These are phyloP conservation scores for Tauraco hartlaubi DNA, from an alignment of 2,797 vertebrate species.

Conservation along the genomic window DNA sequence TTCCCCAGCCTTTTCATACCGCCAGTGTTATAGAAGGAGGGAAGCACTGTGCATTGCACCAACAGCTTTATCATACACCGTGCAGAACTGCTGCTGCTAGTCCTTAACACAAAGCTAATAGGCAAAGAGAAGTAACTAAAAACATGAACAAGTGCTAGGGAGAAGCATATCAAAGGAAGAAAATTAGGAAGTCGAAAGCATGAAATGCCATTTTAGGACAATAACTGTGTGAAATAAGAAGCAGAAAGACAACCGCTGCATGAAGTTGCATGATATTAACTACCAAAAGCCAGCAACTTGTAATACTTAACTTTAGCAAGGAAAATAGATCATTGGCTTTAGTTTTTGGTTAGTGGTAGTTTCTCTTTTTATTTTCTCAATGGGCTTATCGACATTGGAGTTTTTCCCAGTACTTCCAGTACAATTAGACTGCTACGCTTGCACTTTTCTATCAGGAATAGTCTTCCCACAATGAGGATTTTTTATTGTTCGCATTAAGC, in stretches of 20 bases:
- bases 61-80: neutral
- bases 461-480: neutral
- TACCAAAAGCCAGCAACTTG: neutral
- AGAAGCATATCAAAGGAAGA: neutral
- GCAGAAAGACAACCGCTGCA: neutral
- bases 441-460: neutral
- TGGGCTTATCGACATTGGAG: neutral
- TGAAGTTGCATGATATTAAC: neutral
- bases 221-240: neutral
- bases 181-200: neutral
- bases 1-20: neutral
- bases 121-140: neutral
- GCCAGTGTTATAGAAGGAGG: neutral
- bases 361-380: neutral
- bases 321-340: neutral
- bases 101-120: neutral
- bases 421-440: neutral
- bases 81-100: neutral
- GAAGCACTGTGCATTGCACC: neutral
- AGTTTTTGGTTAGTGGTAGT: neutral
- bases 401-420: neutral
- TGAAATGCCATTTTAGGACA: neutral
- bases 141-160: neutral
- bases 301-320: neutral
- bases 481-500: neutral